phyloP scores from a whole-genome alignment of 2,113 vertebrate species.

The Leptobrachium leishanense region DNA sequence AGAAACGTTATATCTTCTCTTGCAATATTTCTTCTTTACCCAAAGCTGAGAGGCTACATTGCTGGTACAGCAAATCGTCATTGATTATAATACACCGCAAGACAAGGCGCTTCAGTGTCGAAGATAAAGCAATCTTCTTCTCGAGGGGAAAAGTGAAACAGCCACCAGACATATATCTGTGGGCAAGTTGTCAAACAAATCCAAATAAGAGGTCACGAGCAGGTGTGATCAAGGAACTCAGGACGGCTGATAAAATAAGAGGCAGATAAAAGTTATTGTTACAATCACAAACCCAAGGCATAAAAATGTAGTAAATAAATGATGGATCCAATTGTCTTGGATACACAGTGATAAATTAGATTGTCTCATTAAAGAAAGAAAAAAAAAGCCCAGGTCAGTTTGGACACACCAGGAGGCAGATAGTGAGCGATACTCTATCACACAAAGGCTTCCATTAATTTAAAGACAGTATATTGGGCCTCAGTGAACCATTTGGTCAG shows the following conservation, averaged over 20 bases:
- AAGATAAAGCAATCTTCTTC: neutral
- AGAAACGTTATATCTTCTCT: neutral
- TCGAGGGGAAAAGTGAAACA: neutral
- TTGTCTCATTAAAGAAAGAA: neutral
- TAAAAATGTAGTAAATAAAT: constrained; percentile 5
- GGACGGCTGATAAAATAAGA: neutral
- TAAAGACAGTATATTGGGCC: constrained; percentile 1
- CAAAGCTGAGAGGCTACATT: neutral
- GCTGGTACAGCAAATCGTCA: neutral
- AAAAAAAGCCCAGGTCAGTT: neutral
- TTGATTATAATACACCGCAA: neutral
- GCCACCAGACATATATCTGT: constrained; percentile 1
- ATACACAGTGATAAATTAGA: constrained; percentile 2
- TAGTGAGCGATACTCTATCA: neutral
- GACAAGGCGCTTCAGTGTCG: neutral
- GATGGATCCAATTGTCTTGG: neutral
- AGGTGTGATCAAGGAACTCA: neutral
- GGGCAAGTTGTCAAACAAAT: constrained; percentile 6
- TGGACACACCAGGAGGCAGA: neutral
- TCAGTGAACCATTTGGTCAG: constrained; percentile 10
- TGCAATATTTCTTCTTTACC: neutral
- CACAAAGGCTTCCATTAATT: constrained; percentile 9
- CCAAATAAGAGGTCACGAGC: neutral
- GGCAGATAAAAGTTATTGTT: constrained; percentile 2
- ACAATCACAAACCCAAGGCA: constrained; percentile 1